Evolutionary conservation across 2,797 vertebrate species (phyloP).

Genomic region (Limosa lapponica): DNA sequence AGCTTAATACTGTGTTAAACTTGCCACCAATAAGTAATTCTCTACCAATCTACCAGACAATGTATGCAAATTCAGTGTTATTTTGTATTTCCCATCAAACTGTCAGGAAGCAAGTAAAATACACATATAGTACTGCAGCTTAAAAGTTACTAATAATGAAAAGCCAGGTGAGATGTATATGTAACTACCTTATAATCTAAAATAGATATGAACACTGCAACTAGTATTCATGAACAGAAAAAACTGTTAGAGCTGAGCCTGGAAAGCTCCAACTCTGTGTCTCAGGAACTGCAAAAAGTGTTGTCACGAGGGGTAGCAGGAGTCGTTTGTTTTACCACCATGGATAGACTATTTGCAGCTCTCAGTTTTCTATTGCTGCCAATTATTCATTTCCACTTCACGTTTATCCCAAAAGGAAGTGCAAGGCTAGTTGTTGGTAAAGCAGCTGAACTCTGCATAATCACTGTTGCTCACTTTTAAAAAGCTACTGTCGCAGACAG

Average conservation of each 20-base stretch:
- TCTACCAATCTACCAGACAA: background rate
- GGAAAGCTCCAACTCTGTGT: background rate
- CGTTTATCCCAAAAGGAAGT: background rate
- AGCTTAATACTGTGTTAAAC: background rate
- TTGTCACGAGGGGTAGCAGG: background rate
- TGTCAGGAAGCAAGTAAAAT: background rate
- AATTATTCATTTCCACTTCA: background rate
- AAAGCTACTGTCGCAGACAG: background rate
- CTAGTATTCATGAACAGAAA: background rate
- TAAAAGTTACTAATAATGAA: background rate
- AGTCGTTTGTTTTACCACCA: background rate
- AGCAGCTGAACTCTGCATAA: background rate
- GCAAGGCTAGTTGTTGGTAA: background rate
- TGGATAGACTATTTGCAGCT: background rate
- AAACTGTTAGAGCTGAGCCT: background rate
- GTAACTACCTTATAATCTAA: background rate
- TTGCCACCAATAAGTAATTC: background rate
- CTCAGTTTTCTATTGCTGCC: background rate
- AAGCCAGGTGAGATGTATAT: background rate
- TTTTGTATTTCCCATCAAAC: background rate
- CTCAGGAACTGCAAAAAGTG: background rate
- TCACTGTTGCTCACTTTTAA: background rate
- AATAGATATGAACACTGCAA: background rate
- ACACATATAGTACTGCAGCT: background rate
- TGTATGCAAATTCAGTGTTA: background rate